Evolutionary conservation across 2,888 invertebrate species (phyloP), one percentile per base, ranked within the genome.

Genomic region (Agonum fuliginosum): DNA sequence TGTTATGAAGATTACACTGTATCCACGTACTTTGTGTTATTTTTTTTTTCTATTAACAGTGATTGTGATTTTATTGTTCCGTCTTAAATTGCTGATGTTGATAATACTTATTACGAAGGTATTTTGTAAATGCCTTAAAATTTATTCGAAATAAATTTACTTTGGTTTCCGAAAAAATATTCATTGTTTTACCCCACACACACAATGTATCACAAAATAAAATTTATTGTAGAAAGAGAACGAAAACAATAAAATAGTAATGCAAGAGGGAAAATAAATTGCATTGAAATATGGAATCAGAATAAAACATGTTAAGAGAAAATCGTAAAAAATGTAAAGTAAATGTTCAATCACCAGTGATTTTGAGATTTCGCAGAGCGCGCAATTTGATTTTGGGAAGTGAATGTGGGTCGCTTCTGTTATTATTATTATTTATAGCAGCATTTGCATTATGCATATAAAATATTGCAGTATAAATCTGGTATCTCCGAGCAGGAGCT

Each of bases 371-470:
- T 22, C 27, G 30, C 58, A 30, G n/a, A n/a, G 5, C 58, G 41
- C 22, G 67, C 20, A 67, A 22, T 67, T 71, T 51, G 46, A 54
- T 72, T 72, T 72, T 12, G 19, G 37, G 27, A 62, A 70, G 70
- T 70, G 70, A 70, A 70, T 48, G 20, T 67, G 37, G 48, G 54
- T 72, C 43, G 24, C 46, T 74, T 41, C 62, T 19, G 46, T 43
- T 67, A 67, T 67, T 62, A 46, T 74, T 74, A 65, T 74, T 74
- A 74, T 74, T 74, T 74, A 74, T 74, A 22, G 65, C 37, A 4
- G 12, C 65, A 74, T 74, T 74, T 74, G 62, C 74, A 74, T 74
- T 62, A 43, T 62, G 46, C 62, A 65, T 74, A 74, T 74, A 62
- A 43, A 46, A 74, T 62, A 74, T 74, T 74, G 65, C 43, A 41